Evolutionary conservation across 2,797 vertebrate genomes (phyloP), one percentile per base, ranked within the genome.

Genomic region (Tamandua tetradactyla): DNA sequence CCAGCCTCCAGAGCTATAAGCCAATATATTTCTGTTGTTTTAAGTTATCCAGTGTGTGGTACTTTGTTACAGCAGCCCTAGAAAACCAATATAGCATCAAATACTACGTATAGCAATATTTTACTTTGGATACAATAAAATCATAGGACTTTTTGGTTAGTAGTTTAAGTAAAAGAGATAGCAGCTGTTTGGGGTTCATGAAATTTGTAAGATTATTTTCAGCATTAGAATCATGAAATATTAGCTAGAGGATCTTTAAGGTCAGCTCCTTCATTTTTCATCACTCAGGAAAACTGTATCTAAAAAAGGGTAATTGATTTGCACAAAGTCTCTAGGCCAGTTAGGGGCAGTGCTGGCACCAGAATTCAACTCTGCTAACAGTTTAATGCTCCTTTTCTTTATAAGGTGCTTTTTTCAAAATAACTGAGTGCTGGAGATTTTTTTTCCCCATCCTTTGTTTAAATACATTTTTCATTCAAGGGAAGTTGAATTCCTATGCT

Each of bases 101-200:
- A 59, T 74, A 69, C 32, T 42, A 3, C 35, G 44, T 42, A 79
- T 44, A 76, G 85, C 52, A 74, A 59, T 71, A 52, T 42, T 87
- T 62, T 68, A 52, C 76, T 89, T 92, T 87, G 82, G 15, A 87
- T 23, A 74, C 9, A 68, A 62, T 66, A 82, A 87, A 93, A 66
- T 88, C 15, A 76, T 32, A 78, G 6, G 89, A 32, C 52, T 75
- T 79, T 66, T 79, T 62, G 2, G 10, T 35, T 75, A 30, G 30
- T 52, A 69, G 9, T 57, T 72, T 89, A 61, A 59, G 5, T n/a
- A 4, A 37, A 84, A 86, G 76, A 68, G 12, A 55, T 10, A 66
- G n/a, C 7, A 55, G 37, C 49, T 88, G 42, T 49, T 84, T 42
- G 1, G 3, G 30, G 30, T 25, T 86, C 22, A n/a, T 59, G 55